A percentile compares a stretch with the other conserved stretches of the same genome.
phyloP scores from a whole-genome alignment of 2,113 vertebrate genomes.

The Phalacrocorax carbo region DNA sequence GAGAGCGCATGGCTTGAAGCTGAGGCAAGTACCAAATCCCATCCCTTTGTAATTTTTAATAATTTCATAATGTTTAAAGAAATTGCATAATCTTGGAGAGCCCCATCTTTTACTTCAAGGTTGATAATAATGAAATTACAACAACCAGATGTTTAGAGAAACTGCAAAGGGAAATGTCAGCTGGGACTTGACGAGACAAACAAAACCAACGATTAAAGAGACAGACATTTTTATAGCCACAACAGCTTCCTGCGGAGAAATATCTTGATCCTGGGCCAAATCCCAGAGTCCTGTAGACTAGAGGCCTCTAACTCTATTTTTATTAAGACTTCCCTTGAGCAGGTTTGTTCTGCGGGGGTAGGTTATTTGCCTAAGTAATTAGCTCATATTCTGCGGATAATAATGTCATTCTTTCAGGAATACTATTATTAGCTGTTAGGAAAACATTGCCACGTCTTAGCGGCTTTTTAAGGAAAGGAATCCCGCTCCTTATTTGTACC shows the following conservation, averaged over 20 bases:
- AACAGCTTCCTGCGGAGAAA: constrained; percentile 27
- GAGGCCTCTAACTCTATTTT: neutral
- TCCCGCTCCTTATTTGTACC: neutral
- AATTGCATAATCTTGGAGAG: neutral
- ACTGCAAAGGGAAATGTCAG: neutral
- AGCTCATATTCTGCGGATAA: neutral
- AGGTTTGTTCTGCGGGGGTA: neutral
- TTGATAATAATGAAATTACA: neutral
- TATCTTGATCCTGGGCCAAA: neutral
- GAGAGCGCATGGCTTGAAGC: neutral
- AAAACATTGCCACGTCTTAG: neutral
- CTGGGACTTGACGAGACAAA: neutral
- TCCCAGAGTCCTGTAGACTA: neutral
- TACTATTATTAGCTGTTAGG: neutral
- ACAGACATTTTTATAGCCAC: neutral
- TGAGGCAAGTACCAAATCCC: neutral
- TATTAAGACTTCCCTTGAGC: neutral
- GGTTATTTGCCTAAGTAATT: neutral
- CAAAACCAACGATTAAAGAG: neutral
- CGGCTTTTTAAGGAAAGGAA: neutral
- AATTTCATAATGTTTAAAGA: neutral
- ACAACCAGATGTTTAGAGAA: neutral
- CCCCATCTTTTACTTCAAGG: neutral
- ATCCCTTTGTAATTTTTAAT: neutral
- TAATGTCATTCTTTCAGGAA: neutral